Evolutionary conservation across 2,888 invertebrate genomes (phyloP).

Genomic region (Pelosia muscerda): DNA sequence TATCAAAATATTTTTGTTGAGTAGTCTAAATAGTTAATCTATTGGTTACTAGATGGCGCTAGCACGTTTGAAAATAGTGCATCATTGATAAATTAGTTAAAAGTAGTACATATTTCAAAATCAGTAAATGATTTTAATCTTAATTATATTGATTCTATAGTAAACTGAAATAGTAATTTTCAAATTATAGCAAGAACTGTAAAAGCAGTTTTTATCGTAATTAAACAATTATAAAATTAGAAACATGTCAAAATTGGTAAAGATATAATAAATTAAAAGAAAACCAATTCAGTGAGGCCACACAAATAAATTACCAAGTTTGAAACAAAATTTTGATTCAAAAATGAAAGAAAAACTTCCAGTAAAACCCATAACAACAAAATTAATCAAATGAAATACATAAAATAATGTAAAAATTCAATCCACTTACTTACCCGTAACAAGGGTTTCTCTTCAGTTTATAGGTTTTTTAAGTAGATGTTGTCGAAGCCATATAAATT

Average conservation of each 20-base stretch:
- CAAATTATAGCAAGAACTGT: not conserved
- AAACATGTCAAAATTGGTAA: not conserved
- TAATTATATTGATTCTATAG: not conserved
- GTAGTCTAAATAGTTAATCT: not conserved
- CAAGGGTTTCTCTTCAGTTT: conserved; percentile 27
- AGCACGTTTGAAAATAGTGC: not conserved
- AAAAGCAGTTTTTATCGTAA: too few species aligned
- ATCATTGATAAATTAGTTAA: not conserved
- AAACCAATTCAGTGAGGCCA: not conserved
- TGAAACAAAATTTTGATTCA: not conserved
- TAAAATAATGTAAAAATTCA: too few species aligned
- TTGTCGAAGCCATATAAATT: conserved; percentile 60
- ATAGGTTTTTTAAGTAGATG: conserved; percentile 36
- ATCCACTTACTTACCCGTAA: conserved; percentile 36
- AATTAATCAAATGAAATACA: not conserved
- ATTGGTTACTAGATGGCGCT: conserved; percentile 17
- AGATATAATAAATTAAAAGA: not conserved
- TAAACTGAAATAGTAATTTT: not conserved
- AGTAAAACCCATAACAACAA: not conserved
- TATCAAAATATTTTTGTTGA: not conserved
- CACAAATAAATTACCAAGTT: not conserved
- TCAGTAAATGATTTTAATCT: not conserved
- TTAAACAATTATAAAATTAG: too few species aligned
- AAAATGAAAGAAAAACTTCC: not conserved
- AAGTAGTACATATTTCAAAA: not conserved